These are phyloP conservation scores for Holotrichia oblita DNA, from an alignment of 1,140 invertebrate genomes.

Conservation along the genomic window DNA sequence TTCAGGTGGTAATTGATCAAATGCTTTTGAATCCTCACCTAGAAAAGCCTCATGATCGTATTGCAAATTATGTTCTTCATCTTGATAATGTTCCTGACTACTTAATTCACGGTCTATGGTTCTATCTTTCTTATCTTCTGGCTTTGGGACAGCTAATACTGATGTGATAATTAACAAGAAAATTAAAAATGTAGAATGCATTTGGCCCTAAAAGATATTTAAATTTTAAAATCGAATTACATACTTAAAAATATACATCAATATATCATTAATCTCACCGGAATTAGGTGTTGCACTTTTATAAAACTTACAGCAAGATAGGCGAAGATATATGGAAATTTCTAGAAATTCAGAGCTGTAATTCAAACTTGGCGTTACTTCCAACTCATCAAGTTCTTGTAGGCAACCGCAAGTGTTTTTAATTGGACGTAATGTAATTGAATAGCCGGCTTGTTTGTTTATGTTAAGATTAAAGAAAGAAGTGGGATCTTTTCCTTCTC, in stretches of 20 bases:
- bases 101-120: conserved; percentile 71
- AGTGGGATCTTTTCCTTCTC: no score
- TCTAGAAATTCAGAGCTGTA: neutral
- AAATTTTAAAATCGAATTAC: neutral
- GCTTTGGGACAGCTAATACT: conserved; percentile 68
- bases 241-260: neutral
- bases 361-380: conserved; percentile 26
- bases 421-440: no score
- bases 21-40: conserved; percentile 93
- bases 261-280: neutral
- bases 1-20: conserved; percentile 93
- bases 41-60: conserved; percentile 99
- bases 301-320: neutral
- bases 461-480: neutral
- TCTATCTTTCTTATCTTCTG: conserved; percentile 65
- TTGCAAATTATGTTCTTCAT: conserved; percentile 86
- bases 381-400: conserved; percentile 33
- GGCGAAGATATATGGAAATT: neutral
- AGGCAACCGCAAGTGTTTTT: conserved; percentile 1
- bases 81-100: conserved; percentile 81
- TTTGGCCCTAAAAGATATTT: neutral
- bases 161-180: conserved; percentile 42
- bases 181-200: conserved; percentile 5
- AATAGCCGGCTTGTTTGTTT: conserved; percentile 25
- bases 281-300: neutral